Evolutionary conservation across 2,888 invertebrate species (phyloP).

Genomic region (Machimus rusticus): DNA sequence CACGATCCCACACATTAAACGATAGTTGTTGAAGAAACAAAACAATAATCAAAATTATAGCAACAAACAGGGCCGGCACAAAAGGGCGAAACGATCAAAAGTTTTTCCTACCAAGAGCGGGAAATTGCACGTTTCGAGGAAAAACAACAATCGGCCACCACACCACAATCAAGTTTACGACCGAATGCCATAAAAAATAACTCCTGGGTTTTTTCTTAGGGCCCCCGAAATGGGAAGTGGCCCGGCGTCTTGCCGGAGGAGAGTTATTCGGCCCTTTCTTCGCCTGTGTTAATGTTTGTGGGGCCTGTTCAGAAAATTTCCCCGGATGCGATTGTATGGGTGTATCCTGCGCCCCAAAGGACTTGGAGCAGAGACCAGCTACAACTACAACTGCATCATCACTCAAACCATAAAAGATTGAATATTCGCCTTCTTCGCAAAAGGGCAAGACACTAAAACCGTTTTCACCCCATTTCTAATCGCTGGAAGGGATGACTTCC

Average conservation of each 20-base stretch:
- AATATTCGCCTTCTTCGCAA: background rate
- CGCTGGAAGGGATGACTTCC: slow-evolving; percentile 20
- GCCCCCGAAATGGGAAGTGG: slow-evolving; percentile 33
- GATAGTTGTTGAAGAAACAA: slow-evolving; percentile 10
- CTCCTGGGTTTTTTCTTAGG: slow-evolving; percentile 53
- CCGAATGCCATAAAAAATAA: slow-evolving; percentile 64
- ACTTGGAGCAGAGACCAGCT: background rate
- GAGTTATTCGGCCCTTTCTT: slow-evolving; percentile 28
- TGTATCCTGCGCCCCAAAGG: background rate
- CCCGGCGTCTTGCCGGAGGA: slow-evolving; percentile 13
- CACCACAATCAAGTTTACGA: slow-evolving; percentile 61
- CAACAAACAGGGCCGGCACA: background rate
- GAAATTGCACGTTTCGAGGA: slow-evolving; percentile 14
- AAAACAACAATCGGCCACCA: slow-evolving; percentile 49
- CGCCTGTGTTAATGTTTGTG: background rate
- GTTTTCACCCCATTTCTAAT: slow-evolving; percentile 38
- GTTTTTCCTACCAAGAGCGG: background rate
- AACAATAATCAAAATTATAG: background rate
- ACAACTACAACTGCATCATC: background rate
- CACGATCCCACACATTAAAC: background rate
- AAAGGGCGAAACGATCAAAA: background rate
- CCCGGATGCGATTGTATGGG: background rate
- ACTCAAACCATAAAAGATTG: background rate
- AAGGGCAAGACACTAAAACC: slow-evolving; percentile 34
- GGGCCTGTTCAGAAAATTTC: background rate